Base-by-base conservation (phyloP, 1,140 invertebrate species). In the Myzus persicae region DNA sequence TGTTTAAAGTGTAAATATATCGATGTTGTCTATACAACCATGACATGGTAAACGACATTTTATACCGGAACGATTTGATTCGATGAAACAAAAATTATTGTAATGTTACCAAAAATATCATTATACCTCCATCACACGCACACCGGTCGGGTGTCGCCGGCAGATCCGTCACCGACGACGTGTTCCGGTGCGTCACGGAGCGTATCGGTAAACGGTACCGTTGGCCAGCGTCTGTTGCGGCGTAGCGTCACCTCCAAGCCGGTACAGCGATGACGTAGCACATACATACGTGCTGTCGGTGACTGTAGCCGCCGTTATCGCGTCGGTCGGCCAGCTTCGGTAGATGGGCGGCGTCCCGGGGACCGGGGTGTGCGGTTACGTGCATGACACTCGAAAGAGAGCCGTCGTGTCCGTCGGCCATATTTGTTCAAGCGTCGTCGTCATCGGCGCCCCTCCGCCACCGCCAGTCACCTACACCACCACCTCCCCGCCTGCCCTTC, bases 371-470 rank as follows among this genome's bases (percentile, higher is more conserved):
- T 76, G 59, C 59, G 59, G 59, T 76, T 67, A 31, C 42, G 84
- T 87, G 40, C 42, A 87, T 31, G 42, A 24, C 40, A 44, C 40
- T 42, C 44, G n/a, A 88, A 88, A 36, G 59, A 76, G 31, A 76
- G n/a, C 31, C 59, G 31, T n/a, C 87, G 87, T 88, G 44, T 88
- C 88, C 51, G 88, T 59, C 89, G 89, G 89, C 89, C 89, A 90
- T 90, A 90, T 90, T 90, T 90, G 89, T 90, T 90, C 42, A 67
- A 88, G 5, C 42, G 31, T 36, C 87, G 36, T 48, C 44, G 22
- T 31, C n/a, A 51, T 36, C 20, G 22, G 20, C n/a, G 2, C 8
- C n/a, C 38, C 44, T 36, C 87, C 87, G 1, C 42, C 87, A 22
- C 87, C 46, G 36, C 48, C 14, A 31, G 9, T 40, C 82, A 3